phyloP scores from a whole-genome alignment of 2,113 vertebrate species.

The Zosterops japonicus region DNA sequence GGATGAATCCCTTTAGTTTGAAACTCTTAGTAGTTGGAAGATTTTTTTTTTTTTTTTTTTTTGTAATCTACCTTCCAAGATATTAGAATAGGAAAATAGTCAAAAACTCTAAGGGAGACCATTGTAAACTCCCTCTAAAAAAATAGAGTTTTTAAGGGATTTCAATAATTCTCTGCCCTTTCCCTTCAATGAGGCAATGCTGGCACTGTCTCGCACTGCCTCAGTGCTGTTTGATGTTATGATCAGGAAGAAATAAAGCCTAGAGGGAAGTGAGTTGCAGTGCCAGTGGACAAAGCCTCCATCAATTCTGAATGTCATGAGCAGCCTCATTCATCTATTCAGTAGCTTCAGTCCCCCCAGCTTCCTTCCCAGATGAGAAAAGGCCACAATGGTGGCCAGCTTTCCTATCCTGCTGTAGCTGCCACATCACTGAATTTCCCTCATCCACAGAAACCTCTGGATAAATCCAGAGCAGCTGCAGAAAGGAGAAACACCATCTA shows the following conservation, averaged over 20 bases:
- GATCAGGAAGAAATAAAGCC: background rate
- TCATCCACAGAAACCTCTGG: background rate
- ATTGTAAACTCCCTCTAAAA: background rate
- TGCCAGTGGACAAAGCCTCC: background rate
- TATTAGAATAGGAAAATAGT: background rate
- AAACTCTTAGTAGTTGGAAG: background rate
- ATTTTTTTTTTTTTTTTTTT: background rate
- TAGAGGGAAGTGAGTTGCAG: background rate
- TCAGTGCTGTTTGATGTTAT: background rate
- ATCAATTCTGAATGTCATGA: background rate
- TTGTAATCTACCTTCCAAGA: background rate
- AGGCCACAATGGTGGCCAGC: background rate
- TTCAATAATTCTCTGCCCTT: background rate
- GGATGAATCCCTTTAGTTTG: background rate
- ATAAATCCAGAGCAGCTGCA: background rate
- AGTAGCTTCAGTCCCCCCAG: background rate
- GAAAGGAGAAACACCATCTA: background rate
- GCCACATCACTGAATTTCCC: background rate
- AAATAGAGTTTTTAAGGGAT: background rate
- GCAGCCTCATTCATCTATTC: background rate
- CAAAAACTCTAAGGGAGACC: background rate
- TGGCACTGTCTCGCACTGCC: background rate
- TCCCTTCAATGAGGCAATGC: background rate
- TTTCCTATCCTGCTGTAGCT: background rate
- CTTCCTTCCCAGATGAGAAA: background rate